A percentile compares a stretch with the other conserved stretches of the same genome.
Conservation (phyloP, 1,140 invertebrate genomes). For the Micrasema minimum region DNA sequence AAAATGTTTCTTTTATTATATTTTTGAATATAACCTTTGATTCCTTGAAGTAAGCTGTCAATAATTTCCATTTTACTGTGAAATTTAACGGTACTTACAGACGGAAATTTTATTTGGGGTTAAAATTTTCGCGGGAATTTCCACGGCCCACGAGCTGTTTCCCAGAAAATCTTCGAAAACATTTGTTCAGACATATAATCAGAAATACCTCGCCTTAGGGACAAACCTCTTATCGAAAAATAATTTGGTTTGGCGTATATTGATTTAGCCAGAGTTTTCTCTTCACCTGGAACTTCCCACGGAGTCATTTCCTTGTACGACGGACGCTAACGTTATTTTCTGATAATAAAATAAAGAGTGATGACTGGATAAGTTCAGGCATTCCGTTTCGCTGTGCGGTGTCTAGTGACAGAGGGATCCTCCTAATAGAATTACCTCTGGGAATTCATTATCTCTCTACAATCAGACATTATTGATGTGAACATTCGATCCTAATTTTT, state of each 20-base stretch:
- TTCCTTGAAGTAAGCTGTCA: too few relatives aligned
- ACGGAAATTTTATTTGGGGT: too few relatives aligned
- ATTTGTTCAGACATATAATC: constrained; percentile 42
- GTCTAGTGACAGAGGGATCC: constrained; percentile 13
- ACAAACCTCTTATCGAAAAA: constrained; percentile 49
- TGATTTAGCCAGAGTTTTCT: constrained; percentile 46
- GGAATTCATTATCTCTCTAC: too few relatives aligned
- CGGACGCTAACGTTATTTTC: constrained; percentile 38
- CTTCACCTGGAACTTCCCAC: constrained; percentile 48
- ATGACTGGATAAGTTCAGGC: constrained; percentile 44
- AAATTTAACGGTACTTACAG: too few relatives aligned
- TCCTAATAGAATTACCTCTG: constrained; percentile 7
- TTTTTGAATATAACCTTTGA: too few relatives aligned
- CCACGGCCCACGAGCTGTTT: background rate
- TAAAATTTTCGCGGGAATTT: background rate
- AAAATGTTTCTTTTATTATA: too few relatives aligned
- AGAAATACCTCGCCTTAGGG: constrained; percentile 39
- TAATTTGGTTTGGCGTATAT: constrained; percentile 51
- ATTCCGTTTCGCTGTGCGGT: constrained; percentile 10
- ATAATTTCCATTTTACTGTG: too few relatives aligned
- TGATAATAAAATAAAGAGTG: constrained; percentile 46
- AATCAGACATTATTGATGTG: too few relatives aligned
- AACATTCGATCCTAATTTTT: too few relatives aligned
- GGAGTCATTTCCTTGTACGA: constrained; percentile 42
- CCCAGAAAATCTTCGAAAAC: constrained; percentile 30